Evolutionary conservation across 2,888 invertebrate species (phyloP), one percentile per base, ranked within the genome.

Genomic region (Dorcus parallelipipedus): DNA sequence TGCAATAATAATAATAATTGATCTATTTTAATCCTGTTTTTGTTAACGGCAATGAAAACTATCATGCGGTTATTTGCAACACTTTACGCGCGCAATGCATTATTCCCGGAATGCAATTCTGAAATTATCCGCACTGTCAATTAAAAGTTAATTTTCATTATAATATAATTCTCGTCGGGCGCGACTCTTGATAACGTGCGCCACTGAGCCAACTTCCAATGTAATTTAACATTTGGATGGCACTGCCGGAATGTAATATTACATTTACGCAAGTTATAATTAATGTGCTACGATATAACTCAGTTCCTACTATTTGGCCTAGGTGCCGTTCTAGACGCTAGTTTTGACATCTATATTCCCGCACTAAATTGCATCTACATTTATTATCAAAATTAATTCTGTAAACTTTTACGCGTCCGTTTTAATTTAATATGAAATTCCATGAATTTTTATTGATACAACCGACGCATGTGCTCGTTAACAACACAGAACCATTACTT

Each of bases 201-300:
- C 69, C 67, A 66, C 68, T 66, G 70, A 68, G 65, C 65, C 71
- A 73, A 72, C 71, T 73, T 72, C 68, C 69, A 70, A 73, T 73
- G 72, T 73, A 73, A 74, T 74, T 74, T 73, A 74, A 73, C 73
- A 74, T 72, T 73, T 67, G 71, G 72, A 73, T 74, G 70, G 70
- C 72, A 72, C 69, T 68, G 69, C 67, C 70, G 71, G 72, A 73
- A 72, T 71, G 73, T 73, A 73, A 75, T 73, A 73, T 75, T 73
- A 74, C 72, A 74, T 74, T 71, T 71, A 73, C 72, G 69, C 71
- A 73, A 75, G 72, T 75, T 74, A 73, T 75, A 74, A 75, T 75
- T 75, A 75, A 75, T 73, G 69, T 69, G 69, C 71, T 64, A 65
- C 67, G 61, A 58, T 64, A 65, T 65, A 68, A 66, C 66, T 64